These are phyloP conservation scores for Oscheius sp. DNA, from an alignment of 2,888 invertebrate genomes.

Conservation along the genomic window DNA sequence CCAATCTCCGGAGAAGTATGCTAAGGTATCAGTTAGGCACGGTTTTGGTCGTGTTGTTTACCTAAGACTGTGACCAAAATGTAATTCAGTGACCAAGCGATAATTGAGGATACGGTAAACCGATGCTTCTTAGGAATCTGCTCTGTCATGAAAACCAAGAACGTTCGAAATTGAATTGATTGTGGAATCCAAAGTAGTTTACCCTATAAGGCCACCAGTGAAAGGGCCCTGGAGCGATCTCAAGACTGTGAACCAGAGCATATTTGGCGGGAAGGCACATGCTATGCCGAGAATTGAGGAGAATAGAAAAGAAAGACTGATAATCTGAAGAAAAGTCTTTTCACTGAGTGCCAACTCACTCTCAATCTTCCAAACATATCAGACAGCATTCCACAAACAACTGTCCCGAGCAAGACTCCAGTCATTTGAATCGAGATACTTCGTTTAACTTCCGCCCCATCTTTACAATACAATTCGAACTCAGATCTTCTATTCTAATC, in stretches of 20 bases:
- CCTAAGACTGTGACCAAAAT: slow-evolving; percentile 54
- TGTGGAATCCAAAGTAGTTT: background rate
- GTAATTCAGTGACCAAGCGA: slow-evolving; percentile 70
- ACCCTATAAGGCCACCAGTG: slow-evolving; percentile 68
- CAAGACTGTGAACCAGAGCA: slow-evolving; percentile 58
- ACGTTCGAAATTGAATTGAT: slow-evolving; percentile 46
- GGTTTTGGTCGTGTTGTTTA: background rate
- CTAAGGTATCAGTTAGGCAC: background rate
- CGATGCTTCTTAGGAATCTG: slow-evolving; percentile 68
- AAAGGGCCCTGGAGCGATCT: slow-evolving; percentile 66
- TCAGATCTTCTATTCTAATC: slow-evolving; percentile 30
- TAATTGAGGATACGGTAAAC: slow-evolving; percentile 66
- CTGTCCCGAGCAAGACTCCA: slow-evolving; percentile 55
- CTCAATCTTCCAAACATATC: slow-evolving; percentile 51
- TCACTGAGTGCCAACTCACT: slow-evolving; percentile 24
- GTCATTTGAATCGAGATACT: slow-evolving; percentile 69
- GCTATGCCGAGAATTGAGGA: slow-evolving; percentile 40
- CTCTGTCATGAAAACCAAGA: slow-evolving; percentile 65
- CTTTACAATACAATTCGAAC: slow-evolving; percentile 60
- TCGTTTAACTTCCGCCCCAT: slow-evolving; percentile 59
- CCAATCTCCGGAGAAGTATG: slow-evolving; percentile 65
- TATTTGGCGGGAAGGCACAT: slow-evolving; percentile 21
- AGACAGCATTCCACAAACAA: slow-evolving; percentile 46
- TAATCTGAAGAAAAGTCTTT: slow-evolving; percentile 32
- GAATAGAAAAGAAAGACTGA: slow-evolving; percentile 46